Conservation (phyloP, 2,888 invertebrate species). For the Eumacrocentrus americanus region DNA sequence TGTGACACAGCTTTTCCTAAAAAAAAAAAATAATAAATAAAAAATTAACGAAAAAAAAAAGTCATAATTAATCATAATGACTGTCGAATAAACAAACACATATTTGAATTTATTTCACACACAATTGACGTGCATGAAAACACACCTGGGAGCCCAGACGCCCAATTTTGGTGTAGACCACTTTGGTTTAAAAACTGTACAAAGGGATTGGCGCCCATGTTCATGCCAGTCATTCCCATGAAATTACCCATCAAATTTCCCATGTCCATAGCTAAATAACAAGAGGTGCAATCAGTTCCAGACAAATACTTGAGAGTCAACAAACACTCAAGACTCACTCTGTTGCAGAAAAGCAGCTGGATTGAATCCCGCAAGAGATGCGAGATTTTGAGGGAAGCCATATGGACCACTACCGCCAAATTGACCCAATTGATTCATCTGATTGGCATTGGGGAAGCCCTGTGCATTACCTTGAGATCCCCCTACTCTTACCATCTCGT, state of each 20-base stretch:
- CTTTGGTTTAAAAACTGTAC: slow-evolving; percentile 59
- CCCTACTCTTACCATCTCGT: slow-evolving; percentile 66
- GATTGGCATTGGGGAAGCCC: slow-evolving; percentile 51
- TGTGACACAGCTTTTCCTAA: slow-evolving; percentile 67
- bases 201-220: slow-evolving; percentile 60
- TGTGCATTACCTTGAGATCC: slow-evolving; percentile 55
- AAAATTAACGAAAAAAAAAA: too few species aligned
- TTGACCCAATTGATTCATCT: slow-evolving; percentile 58
- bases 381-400: slow-evolving; percentile 52
- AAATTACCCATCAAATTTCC: slow-evolving; percentile 57
- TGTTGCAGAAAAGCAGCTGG: slow-evolving; percentile 84
- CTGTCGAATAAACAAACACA: neutral
- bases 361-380: slow-evolving; percentile 66
- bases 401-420: slow-evolving; percentile 47
- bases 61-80: neutral
- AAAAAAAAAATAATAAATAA: slow-evolving; percentile 24
- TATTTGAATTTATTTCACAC: neutral
- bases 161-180: slow-evolving; percentile 57
- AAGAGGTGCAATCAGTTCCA: slow-evolving; percentile 21
- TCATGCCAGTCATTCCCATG: slow-evolving; percentile 59
- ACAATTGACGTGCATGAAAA: slow-evolving; percentile 8
- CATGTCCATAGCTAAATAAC: slow-evolving; percentile 56
- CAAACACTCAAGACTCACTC: slow-evolving; percentile 67
- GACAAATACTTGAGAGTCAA: neutral
- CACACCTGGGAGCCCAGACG: slow-evolving; percentile 55